A percentile compares a stretch with the other conserved stretches of the same genome.
These are phyloP conservation scores for Sycophila sp. DNA, from an alignment of 1,140 invertebrate genomes.

Conservation along the genomic window DNA sequence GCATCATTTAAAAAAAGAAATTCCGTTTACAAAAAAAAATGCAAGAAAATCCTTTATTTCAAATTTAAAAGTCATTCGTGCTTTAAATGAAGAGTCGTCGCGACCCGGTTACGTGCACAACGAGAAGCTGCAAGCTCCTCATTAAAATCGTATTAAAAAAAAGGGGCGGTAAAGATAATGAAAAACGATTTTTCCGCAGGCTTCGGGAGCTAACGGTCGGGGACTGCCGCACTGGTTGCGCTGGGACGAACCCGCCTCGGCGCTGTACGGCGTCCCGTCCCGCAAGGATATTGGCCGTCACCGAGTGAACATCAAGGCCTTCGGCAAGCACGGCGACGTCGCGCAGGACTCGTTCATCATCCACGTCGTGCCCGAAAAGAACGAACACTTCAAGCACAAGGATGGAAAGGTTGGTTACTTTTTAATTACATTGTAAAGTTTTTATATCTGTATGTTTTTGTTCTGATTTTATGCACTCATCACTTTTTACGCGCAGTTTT, in stretches of 20 bases:
- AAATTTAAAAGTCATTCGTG: too few relatives aligned
- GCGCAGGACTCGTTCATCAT: constrained; percentile 69
- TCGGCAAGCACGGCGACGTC: constrained; percentile 56
- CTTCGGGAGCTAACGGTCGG: constrained; percentile 40
- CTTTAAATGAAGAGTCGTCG: too few relatives aligned
- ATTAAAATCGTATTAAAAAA: too few relatives aligned
- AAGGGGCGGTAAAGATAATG: too few relatives aligned
- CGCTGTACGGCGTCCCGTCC: constrained; percentile 70
- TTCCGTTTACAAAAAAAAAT: background rate
- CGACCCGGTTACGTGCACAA: too few relatives aligned
- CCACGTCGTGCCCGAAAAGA: constrained; percentile 65
- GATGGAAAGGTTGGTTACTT: constrained; percentile 60
- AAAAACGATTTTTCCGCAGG: constrained; percentile 40
- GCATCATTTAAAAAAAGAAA: too few relatives aligned
- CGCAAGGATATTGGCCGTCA: constrained; percentile 69
- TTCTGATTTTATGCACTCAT: too few relatives aligned
- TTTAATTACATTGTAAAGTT: too few relatives aligned
- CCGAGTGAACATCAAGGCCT: constrained; percentile 65
- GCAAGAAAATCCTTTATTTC: too few relatives aligned
- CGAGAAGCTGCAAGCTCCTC: too few relatives aligned
- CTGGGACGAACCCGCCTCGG: constrained; percentile 59
- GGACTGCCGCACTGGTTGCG: constrained; percentile 52
- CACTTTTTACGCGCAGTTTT: too few relatives aligned
- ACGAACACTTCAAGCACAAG: constrained; percentile 51
- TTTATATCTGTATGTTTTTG: too few relatives aligned